Percentiles rank a stretch among this genome's conserved stretches.
These are phyloP conservation scores for Halictus quadricinctus DNA, from an alignment of 2,888 invertebrate species.

Conservation along the genomic window DNA sequence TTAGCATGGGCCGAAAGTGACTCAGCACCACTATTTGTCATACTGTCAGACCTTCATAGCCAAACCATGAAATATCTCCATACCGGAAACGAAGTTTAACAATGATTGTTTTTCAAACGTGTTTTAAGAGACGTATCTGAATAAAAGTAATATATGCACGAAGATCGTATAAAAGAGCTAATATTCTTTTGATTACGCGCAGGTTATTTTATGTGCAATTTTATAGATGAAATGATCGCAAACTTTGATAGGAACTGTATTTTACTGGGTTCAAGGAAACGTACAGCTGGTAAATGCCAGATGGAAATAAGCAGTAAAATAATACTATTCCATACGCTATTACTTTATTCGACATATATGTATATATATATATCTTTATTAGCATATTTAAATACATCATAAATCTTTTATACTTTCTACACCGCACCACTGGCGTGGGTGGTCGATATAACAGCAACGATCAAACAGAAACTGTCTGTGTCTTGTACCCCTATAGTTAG, in stretches of 20 bases:
- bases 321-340: not conserved
- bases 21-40: not conserved
- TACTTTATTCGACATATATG: not conserved
- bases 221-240: not conserved
- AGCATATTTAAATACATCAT: constrained; percentile 1
- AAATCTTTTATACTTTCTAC: constrained; percentile 1
- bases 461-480: not conserved
- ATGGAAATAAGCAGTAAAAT: not conserved
- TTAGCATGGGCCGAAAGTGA: not conserved
- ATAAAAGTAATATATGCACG: not conserved
- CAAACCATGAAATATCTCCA: not conserved
- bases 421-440: not conserved
- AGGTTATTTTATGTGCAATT: not conserved
- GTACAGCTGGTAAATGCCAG: not conserved
- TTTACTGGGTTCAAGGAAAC: not conserved
- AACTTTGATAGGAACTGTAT: not conserved
- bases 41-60: not conserved
- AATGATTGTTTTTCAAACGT: not conserved
- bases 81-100: not conserved
- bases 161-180: not conserved
- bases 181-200: not conserved
- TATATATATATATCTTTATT: not conserved
- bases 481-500: not conserved
- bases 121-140: not conserved
- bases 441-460: constrained; percentile 6